Evolutionary conservation across 1,140 invertebrate species (phyloP), one percentile per base, ranked within the genome.

Genomic region (Drosophila truncata): DNA sequence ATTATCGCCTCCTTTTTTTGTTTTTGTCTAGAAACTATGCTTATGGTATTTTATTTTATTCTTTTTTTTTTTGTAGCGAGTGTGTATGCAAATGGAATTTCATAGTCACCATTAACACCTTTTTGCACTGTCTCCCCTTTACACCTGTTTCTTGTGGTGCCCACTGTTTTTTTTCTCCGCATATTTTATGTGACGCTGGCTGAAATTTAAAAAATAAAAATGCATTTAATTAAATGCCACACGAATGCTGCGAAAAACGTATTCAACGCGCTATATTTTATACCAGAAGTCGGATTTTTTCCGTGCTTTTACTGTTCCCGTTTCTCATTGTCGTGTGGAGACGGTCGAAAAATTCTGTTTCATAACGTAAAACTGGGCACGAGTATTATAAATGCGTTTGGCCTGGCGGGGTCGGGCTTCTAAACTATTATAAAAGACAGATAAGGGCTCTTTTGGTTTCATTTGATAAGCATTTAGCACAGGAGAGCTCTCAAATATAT

Each of bases 51-150:
- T 69, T 67, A 49, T 78, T 78, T 76, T 33, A 11, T 11, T 13
- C 14, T 35, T 35, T 33, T 33, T 35, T 77, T 78, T 78, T 76
- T 55, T 57, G 33, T 55, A 58, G 54, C 41, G 27, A 52, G 71
- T 63, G 71, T 63, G 71, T 78, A 78, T 84, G 84, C 80, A 88
- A 88, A 88, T 88, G 84, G 85, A 90, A 90, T 88, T 90, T 84
- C 81, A 84, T 80, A 90, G 85, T 88, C 73, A 80, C 84, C 84
- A 88, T 88, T 88, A 88, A 88, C 84, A 88, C 84, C 80, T 88
- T 90, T 88, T 88, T 90, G 69, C 72, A 64, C 54, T 65, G 83
- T 73, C 64, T 57, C 47, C 70, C 57, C 57, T 77, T 85, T 64
- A 41, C 59, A 82, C 61, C 77, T 67, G 41, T 47, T 80, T 73